Evolutionary conservation across 2,797 vertebrate genomes (phyloP), one percentile per base, ranked within the genome.

Genomic region (Leptodactylus fallax): DNA sequence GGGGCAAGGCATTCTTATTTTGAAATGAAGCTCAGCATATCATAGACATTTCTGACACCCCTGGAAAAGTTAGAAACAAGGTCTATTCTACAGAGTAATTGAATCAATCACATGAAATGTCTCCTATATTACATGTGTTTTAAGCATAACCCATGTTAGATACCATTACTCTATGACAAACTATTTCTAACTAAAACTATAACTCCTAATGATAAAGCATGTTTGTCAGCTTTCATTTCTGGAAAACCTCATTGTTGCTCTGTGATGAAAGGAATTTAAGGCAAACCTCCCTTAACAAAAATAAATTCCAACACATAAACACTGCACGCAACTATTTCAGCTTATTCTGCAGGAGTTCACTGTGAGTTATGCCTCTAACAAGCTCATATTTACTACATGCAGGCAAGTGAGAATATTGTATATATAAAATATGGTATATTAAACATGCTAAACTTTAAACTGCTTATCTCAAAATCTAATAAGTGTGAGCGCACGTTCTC

Each of bases 231-330:
- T 85, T 17, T 49, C 77, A 85, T 85, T 89, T 89, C 79, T 85
- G 83, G 78, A 60, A 65, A 76, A 80, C 79, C 77, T 86, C 83
- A 69, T 81, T 67, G 36, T 49, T 89, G 7, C 47, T 79, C 81
- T 87, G 25, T 76, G 87, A 60, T 25, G 6, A 86, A 83, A 92
- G 80, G 55, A 91, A 79, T 88, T 90, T 81, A 86, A 92, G 91
- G 89, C 27, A 84, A 83, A 55, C 49, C 83, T 92, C 76, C 77
- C 86, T 92, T 81, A 87, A 89, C 80, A 92, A 90, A 90, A 90
- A 92, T 55, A 90, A 89, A 91, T 85, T 11, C 61, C 63, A 90
- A 91, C 27, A 88, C 1, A 85, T 65, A 83, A 84, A 92, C 91
- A 91, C 85, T 81, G 90, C 55, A 8, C 27, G 16, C 11, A 90